phyloP scores from a whole-genome alignment of 2,797 vertebrate genomes.

The Sebastes nivosus region DNA sequence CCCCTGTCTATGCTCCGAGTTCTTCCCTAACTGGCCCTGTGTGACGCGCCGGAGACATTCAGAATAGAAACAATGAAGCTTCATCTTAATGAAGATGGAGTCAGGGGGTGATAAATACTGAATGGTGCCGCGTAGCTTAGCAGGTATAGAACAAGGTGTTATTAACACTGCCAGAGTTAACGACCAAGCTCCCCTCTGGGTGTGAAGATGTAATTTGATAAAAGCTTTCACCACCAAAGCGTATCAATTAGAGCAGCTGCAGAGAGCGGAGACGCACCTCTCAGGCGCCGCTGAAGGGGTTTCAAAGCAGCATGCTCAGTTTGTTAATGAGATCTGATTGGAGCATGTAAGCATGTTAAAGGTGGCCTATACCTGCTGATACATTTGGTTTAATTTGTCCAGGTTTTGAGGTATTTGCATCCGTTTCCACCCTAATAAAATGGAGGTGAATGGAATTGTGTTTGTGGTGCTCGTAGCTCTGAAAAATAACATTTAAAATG shows the following conservation, averaged over 20 bases:
- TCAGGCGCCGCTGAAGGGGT: not conserved
- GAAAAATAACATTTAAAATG: not conserved
- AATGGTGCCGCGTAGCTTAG: not conserved
- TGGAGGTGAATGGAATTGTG: not conserved
- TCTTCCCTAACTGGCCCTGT: conserved; percentile 3
- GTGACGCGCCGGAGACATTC: conserved; percentile 2
- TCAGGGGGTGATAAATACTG: conserved; percentile 23
- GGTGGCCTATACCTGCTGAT: not conserved
- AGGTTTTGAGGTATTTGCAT: not conserved
- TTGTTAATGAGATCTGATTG: not conserved
- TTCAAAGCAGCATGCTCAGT: not conserved
- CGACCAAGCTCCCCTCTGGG: not conserved
- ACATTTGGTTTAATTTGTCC: not conserved
- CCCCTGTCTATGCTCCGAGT: conserved; percentile 2
- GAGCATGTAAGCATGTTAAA: not conserved
- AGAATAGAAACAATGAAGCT: conserved; percentile 19
- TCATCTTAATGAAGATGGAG: conserved; percentile 32
- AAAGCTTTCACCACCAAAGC: conserved; percentile 6
- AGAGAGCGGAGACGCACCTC: not conserved
- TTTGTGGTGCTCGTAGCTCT: not conserved
- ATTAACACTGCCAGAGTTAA: conserved; percentile 12
- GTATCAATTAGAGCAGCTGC: not conserved
- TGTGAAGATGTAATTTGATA: conserved; percentile 5
- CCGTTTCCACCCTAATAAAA: not conserved
- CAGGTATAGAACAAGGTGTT: conserved; percentile 9